Percentiles rank a stretch among this genome's conserved stretches.
Conservation (phyloP, 2,888 invertebrate species). For the Anthrax anthrax region DNA sequence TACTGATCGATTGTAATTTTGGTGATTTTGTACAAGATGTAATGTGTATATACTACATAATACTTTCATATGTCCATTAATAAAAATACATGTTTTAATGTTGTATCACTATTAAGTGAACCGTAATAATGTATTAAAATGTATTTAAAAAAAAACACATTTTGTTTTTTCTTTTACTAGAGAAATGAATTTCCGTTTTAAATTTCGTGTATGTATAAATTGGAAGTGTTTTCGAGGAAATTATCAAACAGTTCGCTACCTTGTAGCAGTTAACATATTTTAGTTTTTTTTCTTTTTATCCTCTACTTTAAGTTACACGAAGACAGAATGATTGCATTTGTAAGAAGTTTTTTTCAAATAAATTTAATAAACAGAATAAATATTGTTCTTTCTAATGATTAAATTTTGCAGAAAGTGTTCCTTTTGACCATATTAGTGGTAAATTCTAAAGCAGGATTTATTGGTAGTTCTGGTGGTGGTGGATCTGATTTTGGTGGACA, state of each 20-base stretch:
- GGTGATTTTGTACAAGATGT: no score
- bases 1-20: no score
- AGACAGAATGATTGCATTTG: conserved; percentile 11
- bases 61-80: no score
- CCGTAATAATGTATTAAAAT: no score
- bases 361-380: no score
- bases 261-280: conserved; percentile 5
- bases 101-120: no score
- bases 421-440: conserved; percentile 6
- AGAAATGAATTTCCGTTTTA: neutral
- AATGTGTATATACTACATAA: no score
- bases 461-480: neutral
- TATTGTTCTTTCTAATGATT: neutral
- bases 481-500: neutral
- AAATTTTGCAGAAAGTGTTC: conserved; percentile 7
- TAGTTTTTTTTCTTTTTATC: neutral
- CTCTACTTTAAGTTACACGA: neutral
- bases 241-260: conserved; percentile 9
- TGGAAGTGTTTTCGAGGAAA: conserved; percentile 1
- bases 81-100: no score
- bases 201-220: conserved; percentile 8
- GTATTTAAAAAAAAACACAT: no score
- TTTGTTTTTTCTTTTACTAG: neutral
- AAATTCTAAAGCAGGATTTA: conserved; percentile 3
- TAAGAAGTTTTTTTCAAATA: conserved; percentile 3